These are phyloP conservation scores for Ceyx cyanopectus DNA, from an alignment of 2,113 vertebrate genomes.

Conservation along the genomic window DNA sequence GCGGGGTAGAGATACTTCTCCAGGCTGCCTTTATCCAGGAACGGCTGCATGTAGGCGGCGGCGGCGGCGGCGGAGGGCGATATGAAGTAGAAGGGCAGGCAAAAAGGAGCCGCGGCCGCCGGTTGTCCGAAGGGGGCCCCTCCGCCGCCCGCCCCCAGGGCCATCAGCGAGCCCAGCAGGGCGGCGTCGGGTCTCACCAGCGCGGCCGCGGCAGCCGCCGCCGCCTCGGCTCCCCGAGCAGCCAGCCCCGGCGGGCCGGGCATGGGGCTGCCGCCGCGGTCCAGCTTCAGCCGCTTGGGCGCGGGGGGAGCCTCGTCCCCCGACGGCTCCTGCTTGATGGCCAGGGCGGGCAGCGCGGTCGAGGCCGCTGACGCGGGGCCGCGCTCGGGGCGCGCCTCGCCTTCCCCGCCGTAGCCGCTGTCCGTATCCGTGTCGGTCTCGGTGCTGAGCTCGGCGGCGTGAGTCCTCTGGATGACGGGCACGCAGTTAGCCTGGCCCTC, in stretches of 20 bases:
- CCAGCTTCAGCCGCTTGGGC: conserved; percentile 84
- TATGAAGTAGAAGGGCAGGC: conserved; percentile 93
- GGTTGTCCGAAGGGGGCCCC: conserved; percentile 84
- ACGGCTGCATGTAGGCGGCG: conserved; percentile 88
- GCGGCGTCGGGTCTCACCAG: conserved; percentile 78
- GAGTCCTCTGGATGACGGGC: conserved; percentile 95
- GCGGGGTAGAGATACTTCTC: conserved; percentile 89
- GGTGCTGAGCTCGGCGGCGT: conserved; percentile 82
- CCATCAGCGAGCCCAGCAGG: conserved; percentile 88
- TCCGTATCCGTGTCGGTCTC: conserved; percentile 97
- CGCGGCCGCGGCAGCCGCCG: conserved; percentile 34
- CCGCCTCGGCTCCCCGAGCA: conserved; percentile 34
- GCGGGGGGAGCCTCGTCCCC: conserved; percentile 78
- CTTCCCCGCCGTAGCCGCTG: conserved; percentile 94
- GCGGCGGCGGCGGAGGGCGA: conserved; percentile 79
- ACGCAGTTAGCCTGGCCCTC: conserved; percentile 91
- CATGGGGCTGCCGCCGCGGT: conserved; percentile 16
- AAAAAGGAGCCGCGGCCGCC: conserved; percentile 84
- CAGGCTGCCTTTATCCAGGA: conserved; percentile 87
- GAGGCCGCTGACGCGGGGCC: conserved; percentile 12
- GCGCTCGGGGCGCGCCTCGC: conserved; percentile 78
- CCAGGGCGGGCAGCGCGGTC: not conserved
- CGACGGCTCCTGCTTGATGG: conserved; percentile 90
- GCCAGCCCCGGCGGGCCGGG: not conserved
- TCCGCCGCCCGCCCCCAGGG: conserved; percentile 79